Conservation (phyloP, 2,888 invertebrate species). For the Aphidius colemani region DNA sequence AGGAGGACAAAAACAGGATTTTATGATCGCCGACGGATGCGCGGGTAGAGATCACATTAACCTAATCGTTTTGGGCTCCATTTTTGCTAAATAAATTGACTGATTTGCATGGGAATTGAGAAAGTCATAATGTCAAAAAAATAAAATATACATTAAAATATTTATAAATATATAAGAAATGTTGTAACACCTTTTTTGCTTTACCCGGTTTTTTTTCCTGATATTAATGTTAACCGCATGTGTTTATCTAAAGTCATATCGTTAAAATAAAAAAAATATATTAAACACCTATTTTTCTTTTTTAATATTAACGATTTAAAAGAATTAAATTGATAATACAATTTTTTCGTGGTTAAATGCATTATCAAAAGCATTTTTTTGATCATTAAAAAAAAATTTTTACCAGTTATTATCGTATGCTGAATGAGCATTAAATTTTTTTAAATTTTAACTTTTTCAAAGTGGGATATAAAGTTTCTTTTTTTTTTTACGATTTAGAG, state of each 20-base stretch:
- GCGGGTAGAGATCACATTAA: slow-evolving; percentile 43
- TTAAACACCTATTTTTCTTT: neutral
- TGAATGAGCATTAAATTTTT: neutral
- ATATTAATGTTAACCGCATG: slow-evolving; percentile 1
- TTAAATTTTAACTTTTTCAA: neutral
- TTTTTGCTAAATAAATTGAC: slow-evolving; percentile 54
- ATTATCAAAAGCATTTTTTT: slow-evolving; percentile 1
- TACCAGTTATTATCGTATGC: no score
- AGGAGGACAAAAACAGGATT: slow-evolving; percentile 35
- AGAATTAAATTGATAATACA: no score
- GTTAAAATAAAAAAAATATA: slow-evolving; percentile 1
- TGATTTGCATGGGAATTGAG: slow-evolving; percentile 57
- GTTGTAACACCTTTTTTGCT: neutral
- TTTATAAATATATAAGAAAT: neutral
- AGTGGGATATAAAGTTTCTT: neutral
- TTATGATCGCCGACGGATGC: slow-evolving; percentile 37
- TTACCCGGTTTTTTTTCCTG: neutral
- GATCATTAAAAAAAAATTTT: slow-evolving; percentile 11
- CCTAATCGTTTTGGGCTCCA: slow-evolving; percentile 49
- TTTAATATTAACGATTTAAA: no score
- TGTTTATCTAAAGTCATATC: neutral
- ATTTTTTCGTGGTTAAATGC: neutral
- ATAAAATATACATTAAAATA: no score
- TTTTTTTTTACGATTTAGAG: neutral
- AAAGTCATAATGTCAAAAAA: slow-evolving; percentile 32